These are phyloP conservation scores for Chrysodeixis includens DNA, from an alignment of 2,888 invertebrate species.

Conservation along the genomic window DNA sequence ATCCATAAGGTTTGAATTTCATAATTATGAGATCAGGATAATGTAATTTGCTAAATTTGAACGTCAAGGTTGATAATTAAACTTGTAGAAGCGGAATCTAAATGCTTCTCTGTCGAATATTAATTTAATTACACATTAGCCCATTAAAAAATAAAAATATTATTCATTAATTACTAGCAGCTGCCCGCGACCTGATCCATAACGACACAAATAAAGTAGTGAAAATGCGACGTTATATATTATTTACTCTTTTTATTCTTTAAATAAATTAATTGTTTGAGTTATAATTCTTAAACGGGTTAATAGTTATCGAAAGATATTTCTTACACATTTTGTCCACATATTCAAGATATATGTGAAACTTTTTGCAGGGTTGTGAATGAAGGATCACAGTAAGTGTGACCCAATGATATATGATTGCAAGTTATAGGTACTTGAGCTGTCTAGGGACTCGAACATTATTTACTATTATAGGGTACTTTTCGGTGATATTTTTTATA, in stretches of 20 bases:
- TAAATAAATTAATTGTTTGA: too few species aligned
- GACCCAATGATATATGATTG: conserved; percentile 2
- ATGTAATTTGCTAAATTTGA: conserved; percentile 31
- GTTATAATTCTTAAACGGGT: too few species aligned
- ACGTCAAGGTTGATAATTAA: conserved; percentile 34
- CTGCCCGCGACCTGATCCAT: too few species aligned
- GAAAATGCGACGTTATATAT: too few species aligned
- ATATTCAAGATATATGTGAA: background rate
- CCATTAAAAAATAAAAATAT: too few species aligned
- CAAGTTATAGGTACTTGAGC: background rate
- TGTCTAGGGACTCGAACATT: background rate
- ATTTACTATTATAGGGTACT: conserved; percentile 22
- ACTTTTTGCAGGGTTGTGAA: background rate
- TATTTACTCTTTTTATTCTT: too few species aligned
- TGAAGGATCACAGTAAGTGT: background rate
- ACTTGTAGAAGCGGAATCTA: conserved; percentile 22
- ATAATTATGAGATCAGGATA: conserved; percentile 32
- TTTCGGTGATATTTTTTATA: conserved; percentile 36
- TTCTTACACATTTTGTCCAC: background rate
- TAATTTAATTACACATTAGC: too few species aligned
- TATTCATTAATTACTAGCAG: too few species aligned
- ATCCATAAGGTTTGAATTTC: conserved; percentile 44
- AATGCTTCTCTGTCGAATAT: too few species aligned
- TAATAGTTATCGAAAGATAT: background rate
- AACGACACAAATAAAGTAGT: too few species aligned